phyloP scores from a whole-genome alignment of 2,888 invertebrate genomes.

The Ephialtes manifestator region DNA sequence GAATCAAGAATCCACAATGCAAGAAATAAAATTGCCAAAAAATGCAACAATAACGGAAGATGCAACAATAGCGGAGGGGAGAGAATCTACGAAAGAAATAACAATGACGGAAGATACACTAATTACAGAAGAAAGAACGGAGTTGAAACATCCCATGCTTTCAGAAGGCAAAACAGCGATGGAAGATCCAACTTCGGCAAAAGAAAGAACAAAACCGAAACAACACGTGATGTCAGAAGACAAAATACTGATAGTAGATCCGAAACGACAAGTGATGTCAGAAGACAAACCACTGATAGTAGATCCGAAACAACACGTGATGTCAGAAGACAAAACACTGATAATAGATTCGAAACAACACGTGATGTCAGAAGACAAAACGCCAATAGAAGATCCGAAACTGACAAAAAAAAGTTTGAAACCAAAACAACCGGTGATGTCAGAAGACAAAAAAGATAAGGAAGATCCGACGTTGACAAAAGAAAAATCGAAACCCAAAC shows the following conservation, averaged over 20 bases:
- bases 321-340: slow-evolving; percentile 30
- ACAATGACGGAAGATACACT: slow-evolving; percentile 45
- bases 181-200: background rate
- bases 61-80: background rate
- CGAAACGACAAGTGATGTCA: slow-evolving; percentile 5
- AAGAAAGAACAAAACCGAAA: slow-evolving; percentile 27
- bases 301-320: slow-evolving; percentile 20
- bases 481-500: slow-evolving; percentile 38
- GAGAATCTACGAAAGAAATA: background rate
- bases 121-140: slow-evolving; percentile 40
- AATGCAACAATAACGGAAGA: slow-evolving; percentile 24
- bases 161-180: background rate
- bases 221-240: slow-evolving; percentile 34
- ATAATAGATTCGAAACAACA: too few species aligned
- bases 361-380: too few species aligned
- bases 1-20: background rate
- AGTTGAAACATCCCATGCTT: background rate
- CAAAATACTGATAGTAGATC: slow-evolving; percentile 50
- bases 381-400: too few species aligned
- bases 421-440: background rate
- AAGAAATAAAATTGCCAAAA: slow-evolving; percentile 45
- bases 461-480: slow-evolving; percentile 52
- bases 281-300: background rate
- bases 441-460: slow-evolving; percentile 3
- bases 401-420: background rate